Base-by-base conservation (phyloP, 2,797 vertebrate genomes). In the Salmo trutta region DNA sequence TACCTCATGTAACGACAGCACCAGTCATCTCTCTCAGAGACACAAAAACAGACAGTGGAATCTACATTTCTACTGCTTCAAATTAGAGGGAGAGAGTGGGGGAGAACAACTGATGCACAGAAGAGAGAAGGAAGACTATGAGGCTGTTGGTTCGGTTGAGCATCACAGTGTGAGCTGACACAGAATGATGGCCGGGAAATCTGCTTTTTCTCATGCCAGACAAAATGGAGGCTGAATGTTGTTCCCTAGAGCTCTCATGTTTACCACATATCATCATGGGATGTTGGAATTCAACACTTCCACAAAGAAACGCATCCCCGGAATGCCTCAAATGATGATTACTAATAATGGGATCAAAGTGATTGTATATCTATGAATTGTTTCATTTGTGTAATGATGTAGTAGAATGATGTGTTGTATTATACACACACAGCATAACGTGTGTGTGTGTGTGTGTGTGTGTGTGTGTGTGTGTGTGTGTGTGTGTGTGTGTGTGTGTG, bases 181-280 rank as follows among this genome's bases (percentile, higher is more conserved):
- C 19, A 71, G 41, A n/a, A 51, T 24, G 27, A 92, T 93, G 91
- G 91, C 84, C 84, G 75, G 17, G 73, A 79, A 91, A 85, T 91
- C 87, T 87, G 82, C 77, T 87, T 91, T 85, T 80, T 91, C 81
- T 83, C 75, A 86, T 82, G 88, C 85, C 73, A 81, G 29, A 89
- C 86, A 73, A 87, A 88, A 86, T 85, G 81, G 75, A 80, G 75
- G 83, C 69, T 56, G 27, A 73, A 59, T 56, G 29, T 67, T 75
- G 65, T 59, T 33, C 74, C 74, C 41, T 8, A n/a, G n/a, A 51
- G 33, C 71, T 71, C 19, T 84, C 68, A 76, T 67, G 36, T 81
- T 82, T 73, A 80, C 24, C 70, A 73, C 27, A 76, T 66, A 17
- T 17, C 29, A 53, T 79, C 29, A 83, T 54, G 51, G 21, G 51